Conservation (phyloP, 2,797 vertebrate genomes). For the Aulostomus chinensis region DNA sequence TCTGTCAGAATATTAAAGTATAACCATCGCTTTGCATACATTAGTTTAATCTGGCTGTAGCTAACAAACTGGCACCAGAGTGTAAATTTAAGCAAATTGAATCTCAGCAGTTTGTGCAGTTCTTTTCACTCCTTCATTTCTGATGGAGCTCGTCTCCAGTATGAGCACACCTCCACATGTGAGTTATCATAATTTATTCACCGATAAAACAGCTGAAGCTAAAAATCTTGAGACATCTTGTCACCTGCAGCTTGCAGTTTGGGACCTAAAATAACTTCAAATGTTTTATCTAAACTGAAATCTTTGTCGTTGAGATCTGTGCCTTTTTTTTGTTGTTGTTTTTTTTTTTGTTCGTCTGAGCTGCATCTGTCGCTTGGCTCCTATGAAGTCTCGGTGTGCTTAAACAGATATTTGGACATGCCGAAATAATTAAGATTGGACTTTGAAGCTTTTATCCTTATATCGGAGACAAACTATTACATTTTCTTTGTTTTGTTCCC, state of each 20-base stretch:
- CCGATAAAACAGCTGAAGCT: constrained; percentile 34
- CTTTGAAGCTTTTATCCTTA: constrained; percentile 12
- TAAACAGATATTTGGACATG: too few relatives aligned
- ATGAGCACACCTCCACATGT: constrained; percentile 28
- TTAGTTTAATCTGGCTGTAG: too few relatives aligned
- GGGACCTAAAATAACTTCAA: constrained; percentile 4
- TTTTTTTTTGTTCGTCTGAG: background rate
- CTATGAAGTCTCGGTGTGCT: too few relatives aligned
- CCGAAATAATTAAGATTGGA: too few relatives aligned
- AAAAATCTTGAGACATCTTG: constrained; percentile 11
- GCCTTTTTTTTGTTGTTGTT: background rate
- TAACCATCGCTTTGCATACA: too few relatives aligned
- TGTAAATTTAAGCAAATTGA: too few relatives aligned
- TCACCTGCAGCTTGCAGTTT: constrained; percentile 4
- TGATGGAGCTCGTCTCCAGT: constrained; percentile 10
- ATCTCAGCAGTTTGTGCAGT: too few relatives aligned
- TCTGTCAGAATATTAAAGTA: too few relatives aligned
- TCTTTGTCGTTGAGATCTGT: background rate
- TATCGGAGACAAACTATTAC: constrained; percentile 9
- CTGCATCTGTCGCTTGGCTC: too few relatives aligned
- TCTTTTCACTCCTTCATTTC: constrained; percentile 4
- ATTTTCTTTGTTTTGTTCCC: constrained; percentile 1
- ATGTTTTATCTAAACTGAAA: background rate
- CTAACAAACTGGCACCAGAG: too few relatives aligned
- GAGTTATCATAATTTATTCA: constrained; percentile 45